Percentiles rank a stretch among this genome's conserved stretches.
These are phyloP conservation scores for Bubo bubo DNA, from an alignment of 2,113 vertebrate species.

Conservation along the genomic window DNA sequence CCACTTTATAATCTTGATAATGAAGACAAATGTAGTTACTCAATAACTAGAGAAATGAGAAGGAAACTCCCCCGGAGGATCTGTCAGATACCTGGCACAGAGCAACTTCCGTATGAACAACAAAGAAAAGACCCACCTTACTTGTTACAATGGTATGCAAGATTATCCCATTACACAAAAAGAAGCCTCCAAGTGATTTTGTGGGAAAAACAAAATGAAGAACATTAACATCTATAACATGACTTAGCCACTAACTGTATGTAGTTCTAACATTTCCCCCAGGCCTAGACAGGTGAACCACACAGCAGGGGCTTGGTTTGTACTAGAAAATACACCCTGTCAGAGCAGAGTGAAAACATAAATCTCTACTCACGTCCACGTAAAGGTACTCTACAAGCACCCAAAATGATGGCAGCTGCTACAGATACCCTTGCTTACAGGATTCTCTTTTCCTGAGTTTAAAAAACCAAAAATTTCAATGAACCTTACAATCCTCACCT, in stretches of 20 bases:
- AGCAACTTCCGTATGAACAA: neutral
- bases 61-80: neutral
- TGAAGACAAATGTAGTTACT: neutral
- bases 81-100: neutral
- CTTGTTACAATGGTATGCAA: neutral
- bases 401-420: neutral
- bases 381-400: neutral
- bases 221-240: neutral
- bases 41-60: neutral
- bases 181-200: neutral
- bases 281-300: neutral
- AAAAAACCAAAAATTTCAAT: neutral
- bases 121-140: neutral
- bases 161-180: neutral
- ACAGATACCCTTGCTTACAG: neutral
- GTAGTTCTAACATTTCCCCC: neutral
- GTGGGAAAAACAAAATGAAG: neutral
- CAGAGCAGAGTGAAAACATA: neutral
- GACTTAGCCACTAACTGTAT: too few species aligned
- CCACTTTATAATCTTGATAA: neutral
- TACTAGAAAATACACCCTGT: neutral
- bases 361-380: neutral
- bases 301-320: accelerated
- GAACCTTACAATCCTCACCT: neutral
- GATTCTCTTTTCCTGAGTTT: neutral